Evolutionary conservation across 2,888 invertebrate genomes (phyloP), one percentile per base, ranked within the genome.

Genomic region (Chironomus tentans): DNA sequence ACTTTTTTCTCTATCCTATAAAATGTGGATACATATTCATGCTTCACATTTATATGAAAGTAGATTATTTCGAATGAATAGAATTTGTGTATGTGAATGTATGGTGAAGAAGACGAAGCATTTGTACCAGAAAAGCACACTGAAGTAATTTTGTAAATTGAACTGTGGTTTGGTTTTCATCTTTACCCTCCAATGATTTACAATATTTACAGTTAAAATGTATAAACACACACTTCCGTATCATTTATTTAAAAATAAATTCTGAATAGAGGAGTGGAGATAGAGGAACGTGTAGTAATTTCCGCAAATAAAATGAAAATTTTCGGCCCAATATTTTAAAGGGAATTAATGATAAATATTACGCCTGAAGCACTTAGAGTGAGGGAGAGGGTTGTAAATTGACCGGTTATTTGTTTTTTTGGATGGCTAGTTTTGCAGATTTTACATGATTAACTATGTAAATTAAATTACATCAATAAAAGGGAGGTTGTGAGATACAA

Each of bases 161-260:
- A 73, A 62, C 73, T 73, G 73, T 46, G 73, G 73, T 73, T 73
- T 70, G 61, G 28, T 22, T 72, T 72, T 61, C 50, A 61, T 72
- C 56, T 50, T 56, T 72, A 50, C 56, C 46, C 68, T 68, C 28
- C 68, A 38, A 28, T 28, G 38, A 38, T 68, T 68, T 68, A 38
- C 28, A 15, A 28, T 38, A 24, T 65, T 15, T 56, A 15, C 18
- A 56, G 56, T 56, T 56, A 15, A 56, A 56, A 56, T 38, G 38
- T 38, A 38, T 18, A 56, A 56, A 56, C 15, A 56, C 56, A 56
- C 56, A 15, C 56, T 56, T 7, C 56, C 56, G 56, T 56, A 15
- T 18, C 56, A 56, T 50, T 38, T 38, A 50, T 13, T 50, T 15
- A 50, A 50, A 56, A 56, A 56, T 56, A 10, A 38, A 38, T 38